Percentiles rank a stretch among this genome's conserved stretches.
These are phyloP conservation scores for Premnoplex brunnescens DNA, from an alignment of 2,797 vertebrate species.

Conservation along the genomic window DNA sequence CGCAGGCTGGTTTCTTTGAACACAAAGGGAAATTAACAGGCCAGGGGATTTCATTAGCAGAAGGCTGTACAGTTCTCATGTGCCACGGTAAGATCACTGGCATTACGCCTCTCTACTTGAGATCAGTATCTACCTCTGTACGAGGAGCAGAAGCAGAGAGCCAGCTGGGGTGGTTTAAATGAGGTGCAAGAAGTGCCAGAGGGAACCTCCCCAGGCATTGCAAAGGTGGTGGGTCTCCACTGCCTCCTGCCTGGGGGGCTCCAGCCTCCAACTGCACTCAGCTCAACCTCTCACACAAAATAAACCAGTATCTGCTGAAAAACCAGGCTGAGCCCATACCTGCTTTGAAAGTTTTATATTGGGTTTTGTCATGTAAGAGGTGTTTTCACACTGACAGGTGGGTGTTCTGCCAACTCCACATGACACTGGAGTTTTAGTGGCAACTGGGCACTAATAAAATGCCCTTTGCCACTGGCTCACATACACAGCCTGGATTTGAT, in stretches of 20 bases:
- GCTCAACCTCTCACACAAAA: neutral
- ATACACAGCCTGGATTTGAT: neutral
- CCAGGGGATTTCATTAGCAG: neutral
- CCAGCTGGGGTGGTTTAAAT: neutral
- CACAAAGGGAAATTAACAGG: neutral
- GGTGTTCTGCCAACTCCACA: neutral
- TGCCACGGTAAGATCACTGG: neutral
- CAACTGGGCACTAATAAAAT: neutral
- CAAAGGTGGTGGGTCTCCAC: neutral
- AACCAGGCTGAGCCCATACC: neutral
- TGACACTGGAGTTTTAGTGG: neutral
- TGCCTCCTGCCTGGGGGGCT: neutral
- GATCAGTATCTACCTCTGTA: slow-evolving; percentile 8
- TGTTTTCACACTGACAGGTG: neutral
- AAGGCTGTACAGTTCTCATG: neutral
- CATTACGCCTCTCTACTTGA: neutral
- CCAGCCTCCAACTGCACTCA: neutral
- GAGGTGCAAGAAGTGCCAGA: neutral
- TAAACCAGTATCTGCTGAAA: neutral
- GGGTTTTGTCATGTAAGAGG: neutral
- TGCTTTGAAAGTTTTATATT: neutral
- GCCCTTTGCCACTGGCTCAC: neutral
- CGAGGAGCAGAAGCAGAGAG: neutral
- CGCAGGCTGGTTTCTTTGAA: neutral
- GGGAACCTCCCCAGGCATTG: neutral